Evolutionary conservation across 1,140 invertebrate species (phyloP), one percentile per base, ranked within the genome.

Genomic region (Sycophila sp.): DNA sequence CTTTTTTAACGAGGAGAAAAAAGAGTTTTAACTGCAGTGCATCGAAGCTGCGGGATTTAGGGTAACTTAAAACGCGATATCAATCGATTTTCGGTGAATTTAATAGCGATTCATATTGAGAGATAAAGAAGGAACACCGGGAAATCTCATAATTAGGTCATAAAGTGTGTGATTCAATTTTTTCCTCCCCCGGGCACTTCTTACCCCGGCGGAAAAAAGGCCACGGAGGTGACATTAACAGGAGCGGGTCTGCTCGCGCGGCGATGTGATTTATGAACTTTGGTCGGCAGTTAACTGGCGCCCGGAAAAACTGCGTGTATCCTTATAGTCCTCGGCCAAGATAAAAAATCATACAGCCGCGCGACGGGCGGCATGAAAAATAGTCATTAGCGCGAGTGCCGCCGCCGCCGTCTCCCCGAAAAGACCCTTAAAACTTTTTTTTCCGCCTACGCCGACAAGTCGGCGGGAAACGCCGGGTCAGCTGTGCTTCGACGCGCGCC

Each of bases 391-490:
- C 40, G 17, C 0, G 42, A 22, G 53, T 55, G 63, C 34, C 24
- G 26, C 22, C 22, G n/a, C 47, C 45, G 1, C 47, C 8, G 24
- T n/a, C n/a, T n/a, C n/a, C n/a, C 22, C 8, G 26, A 4, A 1
- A 26, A 42, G 63, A 51, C 42, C 51, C 36, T 66, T 66, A 42
- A 55, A 55, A 56, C 24, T 56, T 66, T 64, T 36, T 36, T 60
- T 45, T 49, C 30, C 17, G 5, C 51, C 13, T 40, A 13, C 19
- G 32, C 51, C 49, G 62, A 26, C 34, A 28, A 22, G 45, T 38
- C 53, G 63, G n/a, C 22, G 63, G 63, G 53, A 38, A 64, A 64
- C 15, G 42, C 60, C 7, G 32, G 65, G 55, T 68, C 65, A 68
- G 65, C 55, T 68, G 53, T 10, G 13, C 32, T 38, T 32, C 45